Percentiles rank a stretch among this genome's conserved stretches.
These are phyloP conservation scores for Epiblema foenella DNA, from an alignment of 2,888 invertebrate species.

Conservation along the genomic window DNA sequence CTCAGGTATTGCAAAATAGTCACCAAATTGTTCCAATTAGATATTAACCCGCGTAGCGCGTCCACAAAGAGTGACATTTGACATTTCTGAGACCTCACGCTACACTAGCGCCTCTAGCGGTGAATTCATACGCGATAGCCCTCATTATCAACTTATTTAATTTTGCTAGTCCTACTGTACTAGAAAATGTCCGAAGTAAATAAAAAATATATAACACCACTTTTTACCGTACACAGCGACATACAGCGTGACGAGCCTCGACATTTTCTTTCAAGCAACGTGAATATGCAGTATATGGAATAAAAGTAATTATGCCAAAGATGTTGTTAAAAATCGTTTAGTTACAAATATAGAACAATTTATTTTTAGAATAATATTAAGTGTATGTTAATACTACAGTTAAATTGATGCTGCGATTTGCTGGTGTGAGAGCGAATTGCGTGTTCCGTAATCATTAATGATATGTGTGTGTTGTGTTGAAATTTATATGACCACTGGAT, in stretches of 20 bases:
- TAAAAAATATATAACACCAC: conserved; percentile 29
- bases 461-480: conserved; percentile 22
- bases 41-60: no score
- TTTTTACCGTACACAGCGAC: conserved; percentile 25
- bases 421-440: conserved; percentile 54
- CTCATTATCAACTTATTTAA: conserved; percentile 45
- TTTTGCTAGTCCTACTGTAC: conserved; percentile 56
- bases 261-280: neutral
- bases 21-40: no score
- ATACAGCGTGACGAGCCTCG: conserved; percentile 20
- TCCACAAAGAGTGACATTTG: no score
- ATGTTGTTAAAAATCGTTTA: conserved; percentile 74
- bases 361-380: conserved; percentile 56
- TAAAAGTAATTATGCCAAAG: conserved; percentile 75
- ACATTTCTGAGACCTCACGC: no score
- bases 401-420: conserved; percentile 53
- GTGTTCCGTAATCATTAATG: conserved; percentile 29
- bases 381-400: conserved; percentile 49
- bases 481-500: conserved; percentile 11
- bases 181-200: conserved; percentile 44
- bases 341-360: conserved; percentile 55
- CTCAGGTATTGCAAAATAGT: no score
- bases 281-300: conserved; percentile 49
- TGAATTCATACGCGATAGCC: no score
- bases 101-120: no score